Base-by-base conservation (phyloP, 2,797 vertebrate genomes). In the Silurus lanzhouensis region DNA sequence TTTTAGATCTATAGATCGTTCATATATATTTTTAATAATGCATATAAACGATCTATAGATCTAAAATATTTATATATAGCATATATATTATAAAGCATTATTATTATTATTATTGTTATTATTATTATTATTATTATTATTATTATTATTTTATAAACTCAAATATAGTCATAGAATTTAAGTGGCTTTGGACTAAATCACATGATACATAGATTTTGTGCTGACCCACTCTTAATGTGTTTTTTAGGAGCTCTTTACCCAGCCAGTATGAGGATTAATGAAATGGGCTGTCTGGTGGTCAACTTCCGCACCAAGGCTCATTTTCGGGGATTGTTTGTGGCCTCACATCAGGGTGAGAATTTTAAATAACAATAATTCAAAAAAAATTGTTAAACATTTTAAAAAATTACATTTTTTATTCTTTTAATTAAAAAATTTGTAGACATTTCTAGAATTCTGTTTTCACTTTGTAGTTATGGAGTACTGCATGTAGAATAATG, bases 241-340 rank as follows among this genome's bases (percentile, higher is more conserved):
- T 75, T 76, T 58, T 83, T 89, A 99, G 97, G 97, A 86, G 96
- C 97, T 0, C 92, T 99, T 82, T 98, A 97, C 89, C 98, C 97
- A 0, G 97, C 96, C 80, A 98, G 97, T 91, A 98, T 99, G 97
- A 95, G 96, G 2, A 97, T 99, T 61, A 96, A 94, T 22, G 95
- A 96, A 0, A 95, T 98, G 85, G 97, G 97, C 0, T 96, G 96
- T 70, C 88, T 99, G 91, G 96, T 97, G 19, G 97, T 99, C 22
- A 96, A 97, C 92, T 98, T 99, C 92, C 97, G 96, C 89, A 98
- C 97, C 0, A 95, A 96, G 89, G 96, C 97, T 86, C 96, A 96
- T 9, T 99, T 99, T 92, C 95, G 96, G 44, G 98, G 98, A 38
- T 88, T 98, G 27, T 99, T 98, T 91, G 95, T 99, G 52, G 92